These are phyloP conservation scores for Styela plicata DNA, from an alignment of 23 tunicate genomes.

Conservation along the genomic window DNA sequence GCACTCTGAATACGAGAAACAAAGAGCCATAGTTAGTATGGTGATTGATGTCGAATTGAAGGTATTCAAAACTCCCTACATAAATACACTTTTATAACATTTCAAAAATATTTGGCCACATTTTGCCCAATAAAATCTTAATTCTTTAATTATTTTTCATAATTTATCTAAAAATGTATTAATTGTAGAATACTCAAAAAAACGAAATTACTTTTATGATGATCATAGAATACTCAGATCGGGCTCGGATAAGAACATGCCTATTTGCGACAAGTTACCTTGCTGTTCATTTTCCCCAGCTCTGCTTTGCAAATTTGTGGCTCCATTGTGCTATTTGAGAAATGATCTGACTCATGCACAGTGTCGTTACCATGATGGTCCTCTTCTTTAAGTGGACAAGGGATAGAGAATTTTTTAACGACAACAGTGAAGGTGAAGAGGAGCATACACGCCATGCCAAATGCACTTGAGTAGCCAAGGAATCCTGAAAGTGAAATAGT, in stretches of 20 bases:
- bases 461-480: conserved; percentile 87
- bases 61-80: too few species aligned
- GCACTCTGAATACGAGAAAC: conserved; percentile 54
- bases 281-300: conserved; percentile 37
- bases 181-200: too few species aligned
- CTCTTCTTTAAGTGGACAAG: conserved; percentile 51
- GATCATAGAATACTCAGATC: too few species aligned
- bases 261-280: conserved; percentile 29
- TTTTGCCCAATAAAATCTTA: too few species aligned
- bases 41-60: too few species aligned
- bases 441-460: conserved; percentile 80
- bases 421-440: conserved; percentile 71
- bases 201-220: too few species aligned
- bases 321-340: not conserved
- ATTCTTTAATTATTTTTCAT: too few species aligned
- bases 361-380: not conserved
- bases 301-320: conserved; percentile 63
- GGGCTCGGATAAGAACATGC: not conserved
- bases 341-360: not conserved
- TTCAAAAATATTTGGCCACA: too few species aligned
- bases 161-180: too few species aligned
- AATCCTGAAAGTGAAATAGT: conserved; percentile 67
- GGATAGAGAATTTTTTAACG: conserved; percentile 59
- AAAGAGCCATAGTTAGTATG: too few species aligned
- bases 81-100: too few species aligned